phyloP scores from a whole-genome alignment of 2,113 vertebrate genomes.

The Notiomystis cincta region DNA sequence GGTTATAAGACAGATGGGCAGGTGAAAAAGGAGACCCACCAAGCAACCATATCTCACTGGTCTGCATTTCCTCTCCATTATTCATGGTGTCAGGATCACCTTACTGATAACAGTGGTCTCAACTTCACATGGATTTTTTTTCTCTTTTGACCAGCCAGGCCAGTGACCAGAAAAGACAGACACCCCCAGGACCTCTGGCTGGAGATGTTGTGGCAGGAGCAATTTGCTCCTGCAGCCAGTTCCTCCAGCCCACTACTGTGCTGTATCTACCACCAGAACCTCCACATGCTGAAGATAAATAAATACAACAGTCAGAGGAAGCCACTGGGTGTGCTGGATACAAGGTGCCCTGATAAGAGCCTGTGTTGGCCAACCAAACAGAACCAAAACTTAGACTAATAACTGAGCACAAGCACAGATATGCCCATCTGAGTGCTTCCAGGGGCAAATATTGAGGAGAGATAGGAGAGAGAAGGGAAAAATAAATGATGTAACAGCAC shows the following conservation, averaged over 20 bases:
- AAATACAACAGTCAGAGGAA: neutral
- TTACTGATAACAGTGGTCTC: constrained; percentile 82
- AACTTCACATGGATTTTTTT: constrained; percentile 58
- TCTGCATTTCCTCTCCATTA: constrained; percentile 84
- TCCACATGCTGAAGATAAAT: neutral
- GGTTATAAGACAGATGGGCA: constrained; percentile 75
- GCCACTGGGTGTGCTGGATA: neutral
- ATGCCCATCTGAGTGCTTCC: neutral
- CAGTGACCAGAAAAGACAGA: neutral
- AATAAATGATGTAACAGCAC: neutral
- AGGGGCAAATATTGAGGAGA: neutral
- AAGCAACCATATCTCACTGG: constrained; percentile 77
- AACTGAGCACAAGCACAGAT: neutral
- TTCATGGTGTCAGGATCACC: constrained; percentile 88
- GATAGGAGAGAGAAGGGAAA: neutral
- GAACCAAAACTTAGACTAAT: neutral
- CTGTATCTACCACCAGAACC: neutral
- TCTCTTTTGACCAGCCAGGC: neutral
- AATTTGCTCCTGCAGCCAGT: neutral
- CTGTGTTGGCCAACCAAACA: neutral
- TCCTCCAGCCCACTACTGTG: neutral
- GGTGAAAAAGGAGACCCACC: constrained; percentile 80
- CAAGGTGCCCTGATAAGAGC: neutral
- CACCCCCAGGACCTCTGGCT: neutral
- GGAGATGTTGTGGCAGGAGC: neutral